phyloP scores from a whole-genome alignment of 2,113 vertebrate species.

The Melanerpes aurifrons region DNA sequence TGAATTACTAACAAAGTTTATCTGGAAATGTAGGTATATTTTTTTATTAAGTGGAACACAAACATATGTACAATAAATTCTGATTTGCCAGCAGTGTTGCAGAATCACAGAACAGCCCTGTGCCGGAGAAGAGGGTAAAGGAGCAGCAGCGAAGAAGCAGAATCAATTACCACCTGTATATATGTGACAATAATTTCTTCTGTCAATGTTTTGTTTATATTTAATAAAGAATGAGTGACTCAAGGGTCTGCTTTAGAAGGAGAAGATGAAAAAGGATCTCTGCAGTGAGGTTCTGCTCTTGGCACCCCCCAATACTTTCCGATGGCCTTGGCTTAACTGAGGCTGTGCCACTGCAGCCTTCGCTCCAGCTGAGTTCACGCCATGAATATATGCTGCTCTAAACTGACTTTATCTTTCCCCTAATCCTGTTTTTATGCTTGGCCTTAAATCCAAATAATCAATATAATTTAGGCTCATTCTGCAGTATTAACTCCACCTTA shows the following conservation, averaged over 20 bases:
- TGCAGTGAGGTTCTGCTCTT: background rate
- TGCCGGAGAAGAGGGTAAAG: background rate
- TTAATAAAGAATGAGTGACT: conserved; percentile 53
- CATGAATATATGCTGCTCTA: background rate
- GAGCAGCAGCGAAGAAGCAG: background rate
- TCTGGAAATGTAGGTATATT: conserved; percentile 82
- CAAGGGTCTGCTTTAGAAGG: conserved; percentile 5
- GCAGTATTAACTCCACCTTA: background rate
- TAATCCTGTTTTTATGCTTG: conserved; percentile 1
- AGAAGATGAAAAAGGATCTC: background rate
- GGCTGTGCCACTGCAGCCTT: background rate
- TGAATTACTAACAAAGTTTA: conserved; percentile 88
- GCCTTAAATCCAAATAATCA: background rate
- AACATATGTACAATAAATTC: conserved; percentile 83
- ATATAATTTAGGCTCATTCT: background rate
- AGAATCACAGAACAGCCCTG: conserved; percentile 25
- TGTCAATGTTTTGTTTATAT: conserved; percentile 52
- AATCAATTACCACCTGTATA: background rate
- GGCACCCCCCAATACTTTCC: background rate
- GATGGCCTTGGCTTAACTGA: background rate
- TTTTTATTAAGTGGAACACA: conserved; percentile 82
- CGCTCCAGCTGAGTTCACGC: fast-evolving
- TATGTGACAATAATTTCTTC: conserved; percentile 36
- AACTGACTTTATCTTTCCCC: background rate
- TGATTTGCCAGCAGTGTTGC: conserved; percentile 61